Base-by-base conservation (phyloP, 2,888 invertebrate species). In the Drosophila setosimentum region DNA sequence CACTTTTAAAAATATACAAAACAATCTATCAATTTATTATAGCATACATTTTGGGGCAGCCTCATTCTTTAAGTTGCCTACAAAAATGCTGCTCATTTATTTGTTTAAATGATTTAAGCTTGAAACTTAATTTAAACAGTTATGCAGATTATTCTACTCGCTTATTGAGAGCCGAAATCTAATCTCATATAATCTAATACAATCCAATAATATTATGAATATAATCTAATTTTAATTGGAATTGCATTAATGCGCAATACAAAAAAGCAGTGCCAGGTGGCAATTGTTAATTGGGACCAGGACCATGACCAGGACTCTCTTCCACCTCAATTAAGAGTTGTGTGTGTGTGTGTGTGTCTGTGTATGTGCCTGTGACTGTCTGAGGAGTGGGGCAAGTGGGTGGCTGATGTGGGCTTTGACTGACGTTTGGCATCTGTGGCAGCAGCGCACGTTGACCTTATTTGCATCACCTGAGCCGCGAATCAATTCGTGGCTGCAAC, bases 391-490 rank as follows among this genome's bases (percentile, higher is more conserved):
- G 53, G 16, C 7, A 13, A 3, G 27, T 11, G 16, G 16, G n/a
- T n/a, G 42, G 33, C 42, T 6, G 27, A 16, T 13, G 45, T n/a
- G 48, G 62, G 57, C 51, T 57, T 57, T 77, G 72, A 73, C 79
- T 84, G 74, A 84, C 83, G 68, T 79, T 85, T 79, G 82, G 70
- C 78, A 71, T 71, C 70, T 33, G 30, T 65, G 53, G 65, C 68
- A 59, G 80, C 76, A 76, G 80, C 84, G 81, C 90, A 85, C 91
- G 83, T 86, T 87, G 86, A 91, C 90, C 91, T 78, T 90, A 87
- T 87, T 91, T 91, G 89, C 87, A 78, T 90, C 68, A 77, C 68
- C 68, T 79, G 68, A 27, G 68, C 71, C 82, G 82, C 88, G 86
- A 87, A 89, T 91, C 90, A 91, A 88, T 91, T 88, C 91, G 84